These are phyloP conservation scores for Chloromyia formosa DNA, from an alignment of 2,888 invertebrate species.

Conservation along the genomic window DNA sequence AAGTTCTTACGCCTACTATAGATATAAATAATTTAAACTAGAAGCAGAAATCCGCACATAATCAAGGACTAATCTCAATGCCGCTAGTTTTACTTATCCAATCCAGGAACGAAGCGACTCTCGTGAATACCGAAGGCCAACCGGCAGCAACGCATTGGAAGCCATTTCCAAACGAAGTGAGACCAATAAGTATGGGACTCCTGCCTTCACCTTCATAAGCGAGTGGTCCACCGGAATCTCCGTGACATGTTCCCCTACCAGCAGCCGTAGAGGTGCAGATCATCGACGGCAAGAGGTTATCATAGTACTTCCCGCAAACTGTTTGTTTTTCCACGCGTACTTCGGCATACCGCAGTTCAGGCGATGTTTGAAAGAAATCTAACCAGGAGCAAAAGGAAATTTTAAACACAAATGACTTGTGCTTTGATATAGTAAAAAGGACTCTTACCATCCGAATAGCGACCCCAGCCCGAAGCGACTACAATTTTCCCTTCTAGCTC, in stretches of 20 bases:
- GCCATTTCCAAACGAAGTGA: background rate
- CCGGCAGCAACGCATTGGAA: background rate
- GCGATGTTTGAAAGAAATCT: no score
- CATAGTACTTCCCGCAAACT: slow-evolving; percentile 3
- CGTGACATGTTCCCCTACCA: slow-evolving; percentile 57
- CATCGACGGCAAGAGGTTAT: background rate
- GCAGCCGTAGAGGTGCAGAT: slow-evolving; percentile 54
- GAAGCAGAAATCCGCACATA: no score
- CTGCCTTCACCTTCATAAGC: slow-evolving; percentile 49
- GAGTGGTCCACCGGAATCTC: slow-evolving; percentile 61
- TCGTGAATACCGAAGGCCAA: slow-evolving; percentile 30
- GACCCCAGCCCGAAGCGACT: slow-evolving; percentile 38
- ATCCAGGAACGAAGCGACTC: slow-evolving; percentile 41
- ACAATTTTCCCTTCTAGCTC: slow-evolving; percentile 4
- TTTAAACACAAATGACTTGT: background rate
- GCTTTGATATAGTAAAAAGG: background rate
- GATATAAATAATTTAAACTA: no score
- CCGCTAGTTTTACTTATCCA: slow-evolving; percentile 37
- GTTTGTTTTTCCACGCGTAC: background rate
- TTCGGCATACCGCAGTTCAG: background rate
- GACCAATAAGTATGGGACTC: background rate
- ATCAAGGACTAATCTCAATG: background rate
- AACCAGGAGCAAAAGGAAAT: no score
- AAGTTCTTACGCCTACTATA: no score
- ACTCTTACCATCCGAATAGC: slow-evolving; percentile 42